phyloP scores from a whole-genome alignment of 2,888 invertebrate species.

The Macroteleia sp. region DNA sequence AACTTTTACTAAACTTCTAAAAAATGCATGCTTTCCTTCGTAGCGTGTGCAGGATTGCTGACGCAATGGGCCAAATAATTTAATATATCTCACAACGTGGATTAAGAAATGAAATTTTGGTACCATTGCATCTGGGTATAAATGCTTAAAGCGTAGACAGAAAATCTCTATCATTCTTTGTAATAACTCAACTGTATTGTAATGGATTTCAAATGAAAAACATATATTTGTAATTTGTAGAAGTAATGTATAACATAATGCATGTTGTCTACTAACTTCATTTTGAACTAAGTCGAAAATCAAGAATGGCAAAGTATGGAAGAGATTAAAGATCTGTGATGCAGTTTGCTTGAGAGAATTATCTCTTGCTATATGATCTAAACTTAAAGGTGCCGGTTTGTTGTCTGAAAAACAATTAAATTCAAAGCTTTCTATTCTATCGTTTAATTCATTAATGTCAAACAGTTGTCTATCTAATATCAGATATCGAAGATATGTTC shows the following conservation, averaged over 20 bases:
- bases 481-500: neutral
- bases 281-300: neutral
- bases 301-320: slow-evolving; percentile 3
- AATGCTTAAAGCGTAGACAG: neutral
- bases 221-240: slow-evolving; percentile 14
- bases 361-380: slow-evolving; percentile 12
- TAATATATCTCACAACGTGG: slow-evolving; percentile 34
- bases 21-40: slow-evolving; percentile 54
- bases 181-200: neutral
- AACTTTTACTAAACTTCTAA: slow-evolving; percentile 51
- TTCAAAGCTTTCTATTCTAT: slow-evolving; percentile 32
- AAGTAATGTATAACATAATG: slow-evolving; percentile 1
- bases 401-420: slow-evolving; percentile 42
- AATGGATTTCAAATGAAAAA: slow-evolving; percentile 19
- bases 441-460: neutral
- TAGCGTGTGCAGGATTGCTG: slow-evolving; percentile 54
- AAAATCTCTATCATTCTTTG: slow-evolving; percentile 17
- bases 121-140: slow-evolving; percentile 6
- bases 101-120: slow-evolving; percentile 44
- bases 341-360: slow-evolving; percentile 54
- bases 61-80: slow-evolving; percentile 40
- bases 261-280: neutral
- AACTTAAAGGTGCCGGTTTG: slow-evolving; percentile 13
- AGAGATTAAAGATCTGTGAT: slow-evolving; percentile 1
- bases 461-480: neutral